Conservation (phyloP, 2,797 vertebrate genomes). For the Podarcis siculus region DNA sequence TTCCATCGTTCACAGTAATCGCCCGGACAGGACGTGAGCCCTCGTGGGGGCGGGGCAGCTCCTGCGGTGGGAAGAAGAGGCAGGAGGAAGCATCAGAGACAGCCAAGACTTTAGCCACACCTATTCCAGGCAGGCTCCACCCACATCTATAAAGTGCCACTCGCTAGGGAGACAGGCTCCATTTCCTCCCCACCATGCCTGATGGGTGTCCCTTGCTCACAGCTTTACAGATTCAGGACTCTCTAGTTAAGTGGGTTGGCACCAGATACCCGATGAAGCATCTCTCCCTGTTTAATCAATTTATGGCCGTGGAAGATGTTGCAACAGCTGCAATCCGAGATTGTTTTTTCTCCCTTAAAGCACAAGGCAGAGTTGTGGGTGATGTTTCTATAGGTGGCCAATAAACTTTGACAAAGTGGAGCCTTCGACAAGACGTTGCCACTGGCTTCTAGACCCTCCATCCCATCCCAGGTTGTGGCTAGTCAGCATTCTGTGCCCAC, state of each 20-base stretch:
- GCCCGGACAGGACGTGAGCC: slow-evolving; percentile 26
- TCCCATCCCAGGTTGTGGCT: no score
- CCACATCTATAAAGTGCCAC: background rate
- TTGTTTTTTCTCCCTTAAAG: background rate
- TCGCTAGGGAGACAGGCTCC: background rate
- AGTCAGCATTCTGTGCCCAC: background rate
- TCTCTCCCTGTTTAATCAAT: background rate
- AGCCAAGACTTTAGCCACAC: no score
- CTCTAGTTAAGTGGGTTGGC: no score
- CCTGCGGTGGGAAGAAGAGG: background rate
- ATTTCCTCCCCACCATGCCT: no score
- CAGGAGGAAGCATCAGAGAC: background rate
- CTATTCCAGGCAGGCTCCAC: background rate
- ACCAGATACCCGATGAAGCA: background rate
- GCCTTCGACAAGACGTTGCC: background rate
- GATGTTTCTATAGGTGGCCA: background rate
- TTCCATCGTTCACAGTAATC: slow-evolving; percentile 6
- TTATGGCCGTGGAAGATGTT: background rate
- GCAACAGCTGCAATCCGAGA: background rate
- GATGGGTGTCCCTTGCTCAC: background rate
- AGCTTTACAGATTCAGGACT: no score
- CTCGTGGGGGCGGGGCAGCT: slow-evolving; percentile 4
- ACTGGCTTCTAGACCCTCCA: background rate
- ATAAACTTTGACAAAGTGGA: background rate
- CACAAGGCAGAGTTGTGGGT: no score